phyloP scores from a whole-genome alignment of 2,888 invertebrate species.

The Myopa testacea region DNA sequence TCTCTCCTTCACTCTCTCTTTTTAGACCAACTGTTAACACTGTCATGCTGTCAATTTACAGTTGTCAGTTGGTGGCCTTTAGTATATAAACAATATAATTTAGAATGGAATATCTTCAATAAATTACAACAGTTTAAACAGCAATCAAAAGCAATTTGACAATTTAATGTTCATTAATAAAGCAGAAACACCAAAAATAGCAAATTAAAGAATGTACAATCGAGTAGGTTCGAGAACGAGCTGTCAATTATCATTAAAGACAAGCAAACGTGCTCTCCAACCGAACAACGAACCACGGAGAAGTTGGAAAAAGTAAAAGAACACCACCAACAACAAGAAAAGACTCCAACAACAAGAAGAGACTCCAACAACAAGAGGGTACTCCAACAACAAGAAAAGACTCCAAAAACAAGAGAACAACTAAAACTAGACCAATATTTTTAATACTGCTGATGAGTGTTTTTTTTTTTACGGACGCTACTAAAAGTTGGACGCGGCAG shows the following conservation, averaged over 20 bases:
- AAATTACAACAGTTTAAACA: slow-evolving; percentile 46
- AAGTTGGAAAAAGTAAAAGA: neutral
- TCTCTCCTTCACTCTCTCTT: too few species aligned
- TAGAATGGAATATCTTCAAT: slow-evolving; percentile 34
- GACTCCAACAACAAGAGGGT: too few species aligned
- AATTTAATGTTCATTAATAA: slow-evolving; percentile 42
- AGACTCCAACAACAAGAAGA: neutral
- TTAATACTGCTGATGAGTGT: too few species aligned
- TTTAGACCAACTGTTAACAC: too few species aligned
- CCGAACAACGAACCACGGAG: neutral
- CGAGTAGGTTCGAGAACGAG: neutral
- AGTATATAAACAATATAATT: slow-evolving; percentile 12
- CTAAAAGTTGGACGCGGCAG: too few species aligned
- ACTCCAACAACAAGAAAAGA: neutral
- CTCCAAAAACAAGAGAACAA: too few species aligned
- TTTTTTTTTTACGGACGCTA: too few species aligned
- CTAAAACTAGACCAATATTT: too few species aligned
- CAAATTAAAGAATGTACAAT: neutral
- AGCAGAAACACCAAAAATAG: neutral
- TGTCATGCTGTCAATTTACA: neutral
- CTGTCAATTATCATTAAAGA: slow-evolving; percentile 18
- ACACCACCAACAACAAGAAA: neutral
- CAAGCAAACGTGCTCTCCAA: neutral
- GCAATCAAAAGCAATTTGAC: slow-evolving; percentile 48
- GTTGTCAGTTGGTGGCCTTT: neutral